Base-by-base conservation (phyloP, 1,140 invertebrate genomes). In the Drosophila suzukii region DNA sequence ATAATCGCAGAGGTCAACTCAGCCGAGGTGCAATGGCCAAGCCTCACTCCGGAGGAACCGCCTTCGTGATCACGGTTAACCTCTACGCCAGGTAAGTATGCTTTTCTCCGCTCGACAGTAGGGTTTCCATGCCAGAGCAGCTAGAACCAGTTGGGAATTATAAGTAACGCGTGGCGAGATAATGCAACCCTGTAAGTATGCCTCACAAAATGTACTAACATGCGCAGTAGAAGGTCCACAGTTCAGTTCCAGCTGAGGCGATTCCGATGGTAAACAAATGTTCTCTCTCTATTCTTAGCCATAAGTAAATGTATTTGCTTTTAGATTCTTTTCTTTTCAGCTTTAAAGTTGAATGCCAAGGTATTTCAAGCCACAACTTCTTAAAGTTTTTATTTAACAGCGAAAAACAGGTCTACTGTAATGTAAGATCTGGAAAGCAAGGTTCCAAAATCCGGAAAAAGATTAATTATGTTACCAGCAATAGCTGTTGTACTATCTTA, bases 1-100 rank as follows among this genome's bases (percentile, higher is more conserved):
- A 91, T 92, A 92, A 92, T 92, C 91, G 91, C 91, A 90, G 68
- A 90, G 91, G 91, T 92, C 91, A 92, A 91, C 91, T 91, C 88
- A 91, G 72, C 90, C 90, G 90, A 60, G 65, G 91, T 92, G 91
- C 91, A 92, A 91, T 91, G 91, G 75, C 86, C 81, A 85, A 93
- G 94, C 92, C 94, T 95, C 94, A 78, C 93, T 93, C 94, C 94
- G 94, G 93, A 93, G 93, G 92, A 94, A 94, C 94, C 94, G 92
- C 94, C 94, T 95, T 94, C 78, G 56, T 94, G 94, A 95, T 95
- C 94, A 94, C 91, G 93, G 93, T 94, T 88, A 93, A 92, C 93
- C 93, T 94, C 94, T 92, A 91, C 93, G 92, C 92, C 93, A 93
- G 93, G 93, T 93, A 93, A 93, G 93, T 93, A 93, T 93, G 93